Evolutionary conservation across 2,888 invertebrate genomes (phyloP).

Genomic region (Leptopilina myrica): DNA sequence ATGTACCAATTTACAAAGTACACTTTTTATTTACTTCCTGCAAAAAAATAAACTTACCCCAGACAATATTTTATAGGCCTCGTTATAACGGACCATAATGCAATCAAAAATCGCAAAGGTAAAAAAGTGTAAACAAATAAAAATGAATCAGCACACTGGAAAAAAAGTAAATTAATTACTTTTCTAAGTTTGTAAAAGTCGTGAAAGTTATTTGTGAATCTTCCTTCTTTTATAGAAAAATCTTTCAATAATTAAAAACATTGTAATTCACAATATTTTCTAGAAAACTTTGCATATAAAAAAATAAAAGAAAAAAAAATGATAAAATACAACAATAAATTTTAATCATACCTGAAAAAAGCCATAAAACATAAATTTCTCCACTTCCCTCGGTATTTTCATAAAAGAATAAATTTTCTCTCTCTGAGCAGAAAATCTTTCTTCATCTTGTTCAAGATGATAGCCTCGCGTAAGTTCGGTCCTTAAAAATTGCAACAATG

Average conservation of each 20-base stretch:
- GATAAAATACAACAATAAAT: constrained; percentile 9
- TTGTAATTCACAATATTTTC: too few relatives aligned
- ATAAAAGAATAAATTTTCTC: constrained; percentile 98
- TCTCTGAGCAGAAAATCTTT: constrained; percentile 93
- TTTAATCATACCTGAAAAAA: constrained; percentile 84
- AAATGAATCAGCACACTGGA: constrained; percentile 95
- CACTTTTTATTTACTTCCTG: not conserved
- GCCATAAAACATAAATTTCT: constrained; percentile 95
- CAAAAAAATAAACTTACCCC: constrained; percentile 78
- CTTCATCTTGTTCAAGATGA: constrained; percentile 95
- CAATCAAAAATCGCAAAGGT: constrained; percentile 93
- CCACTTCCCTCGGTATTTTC: constrained; percentile 94
- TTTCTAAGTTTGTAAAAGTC: too few relatives aligned
- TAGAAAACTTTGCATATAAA: not conserved
- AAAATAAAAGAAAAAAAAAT: not conserved
- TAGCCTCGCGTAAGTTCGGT: constrained; percentile 95
- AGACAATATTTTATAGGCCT: constrained; percentile 86
- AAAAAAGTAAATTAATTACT: constrained; percentile 59
- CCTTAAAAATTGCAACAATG: constrained; percentile 82
- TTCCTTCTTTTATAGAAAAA: not conserved
- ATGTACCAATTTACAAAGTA: too few relatives aligned
- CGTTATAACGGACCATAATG: constrained; percentile 88
- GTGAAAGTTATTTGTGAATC: too few relatives aligned
- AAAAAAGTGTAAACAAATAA: constrained; percentile 98
- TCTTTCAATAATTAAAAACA: not conserved